Evolutionary conservation across 2,888 invertebrate species (phyloP).

Genomic region (Subacronicta megacephala): DNA sequence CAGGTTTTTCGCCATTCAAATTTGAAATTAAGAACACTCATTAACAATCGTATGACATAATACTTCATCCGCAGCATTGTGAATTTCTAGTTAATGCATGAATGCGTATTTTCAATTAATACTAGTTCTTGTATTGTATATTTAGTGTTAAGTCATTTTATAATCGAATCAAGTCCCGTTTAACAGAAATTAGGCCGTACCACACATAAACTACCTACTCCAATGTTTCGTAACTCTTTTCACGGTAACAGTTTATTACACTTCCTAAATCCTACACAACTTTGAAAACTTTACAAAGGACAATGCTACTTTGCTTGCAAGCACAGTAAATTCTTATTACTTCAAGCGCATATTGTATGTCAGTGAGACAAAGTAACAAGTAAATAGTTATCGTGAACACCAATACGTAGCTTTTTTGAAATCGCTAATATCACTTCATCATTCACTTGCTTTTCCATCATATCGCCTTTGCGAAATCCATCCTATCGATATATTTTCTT

Average conservation of each 20-base stretch:
- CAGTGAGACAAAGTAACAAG: constrained; percentile 27
- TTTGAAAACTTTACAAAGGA: constrained; percentile 39
- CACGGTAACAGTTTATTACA: constrained; percentile 1
- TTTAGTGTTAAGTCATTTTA: constrained; percentile 44
- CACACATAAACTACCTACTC: constrained; percentile 40
- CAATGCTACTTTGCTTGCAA: constrained; percentile 24
- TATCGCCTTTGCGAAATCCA: too few species aligned
- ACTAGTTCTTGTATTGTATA: constrained; percentile 23
- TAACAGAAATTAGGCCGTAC: constrained; percentile 33
- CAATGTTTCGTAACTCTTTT: constrained; percentile 23
- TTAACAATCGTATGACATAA: constrained; percentile 24
- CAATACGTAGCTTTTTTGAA: constrained; percentile 8
- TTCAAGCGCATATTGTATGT: constrained; percentile 38
- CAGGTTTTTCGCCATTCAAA: not conserved
- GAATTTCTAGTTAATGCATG: constrained; percentile 37
- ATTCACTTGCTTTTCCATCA: too few species aligned
- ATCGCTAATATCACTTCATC: too few species aligned
- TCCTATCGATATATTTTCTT: too few species aligned
- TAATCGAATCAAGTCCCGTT: constrained; percentile 35
- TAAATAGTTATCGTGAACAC: constrained; percentile 10
- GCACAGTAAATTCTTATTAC: constrained; percentile 41
- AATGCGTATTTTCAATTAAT: constrained; percentile 34
- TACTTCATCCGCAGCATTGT: constrained; percentile 49
- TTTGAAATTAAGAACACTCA: constrained; percentile 16
- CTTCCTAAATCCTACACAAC: constrained; percentile 32